Conservation (phyloP, 2,797 vertebrate species). For the Anabacerthia variegaticeps region DNA sequence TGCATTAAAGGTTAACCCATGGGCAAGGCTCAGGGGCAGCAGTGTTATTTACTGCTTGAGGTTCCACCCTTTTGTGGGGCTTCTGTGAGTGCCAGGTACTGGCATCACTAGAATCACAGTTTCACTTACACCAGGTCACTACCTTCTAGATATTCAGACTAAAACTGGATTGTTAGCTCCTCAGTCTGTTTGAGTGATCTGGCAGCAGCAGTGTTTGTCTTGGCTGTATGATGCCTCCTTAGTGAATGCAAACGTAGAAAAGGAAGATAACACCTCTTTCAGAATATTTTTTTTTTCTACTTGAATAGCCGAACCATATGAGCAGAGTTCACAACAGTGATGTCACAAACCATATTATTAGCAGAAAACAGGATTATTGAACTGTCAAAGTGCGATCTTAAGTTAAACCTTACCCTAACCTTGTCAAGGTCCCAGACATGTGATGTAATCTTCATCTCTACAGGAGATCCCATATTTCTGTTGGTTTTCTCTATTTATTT, state of each 20-base stretch:
- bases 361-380: background rate
- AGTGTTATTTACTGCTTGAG: background rate
- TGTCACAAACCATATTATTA: background rate
- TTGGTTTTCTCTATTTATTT: background rate
- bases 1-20: background rate
- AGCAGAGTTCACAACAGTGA: background rate
- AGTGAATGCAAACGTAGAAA: background rate
- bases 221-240: background rate
- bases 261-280: background rate
- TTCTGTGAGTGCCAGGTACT: background rate
- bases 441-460: background rate
- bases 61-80: background rate
- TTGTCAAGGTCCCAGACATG: background rate
- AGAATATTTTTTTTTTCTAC: background rate
- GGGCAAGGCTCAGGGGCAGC: background rate
- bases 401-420: background rate
- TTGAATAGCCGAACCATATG: background rate
- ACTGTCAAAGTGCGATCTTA: background rate
- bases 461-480: background rate
- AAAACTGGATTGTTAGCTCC: background rate
- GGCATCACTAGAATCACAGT: background rate
- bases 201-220: background rate
- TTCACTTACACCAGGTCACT: background rate
- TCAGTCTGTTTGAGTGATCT: background rate
- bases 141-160: background rate